A percentile compares a stretch with the other conserved stretches of the same genome.
These are phyloP conservation scores for Pseudorasbora parva DNA, from an alignment of 2,113 vertebrate genomes.

Conservation along the genomic window DNA sequence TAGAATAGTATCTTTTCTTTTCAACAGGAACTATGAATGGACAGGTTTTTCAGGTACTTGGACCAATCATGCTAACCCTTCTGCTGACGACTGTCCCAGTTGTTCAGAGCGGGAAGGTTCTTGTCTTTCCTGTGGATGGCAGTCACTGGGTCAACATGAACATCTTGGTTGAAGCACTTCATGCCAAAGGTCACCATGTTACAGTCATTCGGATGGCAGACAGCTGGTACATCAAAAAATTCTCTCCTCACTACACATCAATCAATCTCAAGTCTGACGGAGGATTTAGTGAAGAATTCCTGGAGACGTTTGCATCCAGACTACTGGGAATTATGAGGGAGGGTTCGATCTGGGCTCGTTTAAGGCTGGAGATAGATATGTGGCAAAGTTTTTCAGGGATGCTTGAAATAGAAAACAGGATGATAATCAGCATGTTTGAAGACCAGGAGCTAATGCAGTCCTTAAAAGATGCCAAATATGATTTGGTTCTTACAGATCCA, in stretches of 20 bases:
- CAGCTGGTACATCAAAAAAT: constrained; percentile 54
- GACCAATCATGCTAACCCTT: constrained; percentile 3
- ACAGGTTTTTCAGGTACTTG: background rate
- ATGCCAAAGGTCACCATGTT: constrained; percentile 65
- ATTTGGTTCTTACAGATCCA: constrained; percentile 60
- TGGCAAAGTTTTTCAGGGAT: constrained; percentile 24
- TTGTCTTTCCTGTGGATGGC: constrained; percentile 68
- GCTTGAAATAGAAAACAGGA: background rate
- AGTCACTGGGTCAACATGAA: constrained; percentile 75
- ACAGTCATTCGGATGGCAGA: constrained; percentile 50
- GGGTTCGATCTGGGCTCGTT: constrained; percentile 37
- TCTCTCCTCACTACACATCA: constrained; percentile 41
- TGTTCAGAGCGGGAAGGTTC: constrained; percentile 60
- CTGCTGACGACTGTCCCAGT: constrained; percentile 22
- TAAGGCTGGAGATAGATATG: constrained; percentile 44
- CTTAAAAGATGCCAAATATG: constrained; percentile 49
- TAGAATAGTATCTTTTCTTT: background rate
- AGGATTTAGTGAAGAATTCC: constrained; percentile 29
- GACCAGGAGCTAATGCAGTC: constrained; percentile 43
- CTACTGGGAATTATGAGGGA: constrained; percentile 28
- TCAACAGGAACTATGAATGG: constrained; percentile 42
- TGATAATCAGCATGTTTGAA: constrained; percentile 47
- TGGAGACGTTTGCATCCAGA: background rate
- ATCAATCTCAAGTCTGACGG: constrained; percentile 28
- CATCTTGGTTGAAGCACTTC: constrained; percentile 66